phyloP scores from a whole-genome alignment of 2,797 vertebrate species.

The Cheirogaleus major region DNA sequence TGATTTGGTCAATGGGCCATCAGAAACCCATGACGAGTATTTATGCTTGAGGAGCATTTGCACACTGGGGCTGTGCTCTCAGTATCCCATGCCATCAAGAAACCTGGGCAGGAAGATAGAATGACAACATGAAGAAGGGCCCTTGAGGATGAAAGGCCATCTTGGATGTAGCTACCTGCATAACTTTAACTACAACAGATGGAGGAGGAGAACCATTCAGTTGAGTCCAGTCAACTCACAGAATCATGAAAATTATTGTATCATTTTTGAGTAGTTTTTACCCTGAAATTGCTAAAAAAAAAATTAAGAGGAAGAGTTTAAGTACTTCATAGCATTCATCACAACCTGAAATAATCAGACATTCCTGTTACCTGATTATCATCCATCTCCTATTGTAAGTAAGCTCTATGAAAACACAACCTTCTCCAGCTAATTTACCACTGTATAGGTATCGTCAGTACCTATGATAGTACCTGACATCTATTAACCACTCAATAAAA shows the following conservation, averaged over 20 bases:
- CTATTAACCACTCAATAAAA: not conserved
- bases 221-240: not conserved
- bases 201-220: not conserved
- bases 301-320: too few relatives aligned
- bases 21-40: not conserved
- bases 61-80: not conserved
- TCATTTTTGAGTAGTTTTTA: not conserved
- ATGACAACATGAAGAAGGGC: not conserved
- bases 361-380: not conserved
- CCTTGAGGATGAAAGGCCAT: not conserved
- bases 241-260: not conserved
- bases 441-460: rapidly evolving
- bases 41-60: not conserved
- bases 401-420: not conserved
- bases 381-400: not conserved
- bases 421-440: not conserved
- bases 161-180: not conserved
- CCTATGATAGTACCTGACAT: not conserved
- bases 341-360: not conserved
- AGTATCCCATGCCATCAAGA: not conserved
- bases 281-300: not conserved
- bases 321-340: not conserved
- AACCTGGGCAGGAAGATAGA: not conserved
- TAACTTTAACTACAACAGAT: not conserved
- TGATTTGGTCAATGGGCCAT: not conserved